Base-by-base conservation (phyloP, 2,888 invertebrate genomes). In the Sussaba pulchella region DNA sequence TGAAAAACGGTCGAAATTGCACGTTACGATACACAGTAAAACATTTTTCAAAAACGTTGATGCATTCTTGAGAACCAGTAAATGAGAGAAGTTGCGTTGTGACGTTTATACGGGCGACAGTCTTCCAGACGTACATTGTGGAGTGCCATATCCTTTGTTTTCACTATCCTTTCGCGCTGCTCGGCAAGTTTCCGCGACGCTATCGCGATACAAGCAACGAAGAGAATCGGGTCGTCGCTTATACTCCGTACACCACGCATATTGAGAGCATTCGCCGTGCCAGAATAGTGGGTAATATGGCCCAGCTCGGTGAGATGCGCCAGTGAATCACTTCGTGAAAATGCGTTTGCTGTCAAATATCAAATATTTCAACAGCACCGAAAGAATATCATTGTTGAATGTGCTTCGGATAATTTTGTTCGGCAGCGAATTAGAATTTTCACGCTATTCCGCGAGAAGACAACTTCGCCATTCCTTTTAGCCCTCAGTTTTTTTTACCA, bases 121-220 rank as follows among this genome's bases (percentile, higher is more conserved):
- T 81, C 81, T 80, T 76, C 71, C 79, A 78, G 74, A 76, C 75
- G 80, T 24, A 61, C 78, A 81, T 82, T 63, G 61, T 66, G n/a
- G 3, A 21, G 71, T 31, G 21, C 52, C 57, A 31, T 39, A 64
- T 71, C 71, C 64, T 77, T 64, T 79, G 57, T 57, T 57, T 57
- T 10, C 64, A 52, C 73, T 57, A 67, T 59, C 75, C 74, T 78
- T 72, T 50, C 45, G 41, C 54, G 41, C 14, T 59, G 39, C 70
- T 74, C 63, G 26, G 73, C 74, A 78, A 74, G 74, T 78, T 78
- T 74, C 41, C 52, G 59, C 24, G 69, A 14, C 59, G 50, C 41
- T 54, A 81, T 79, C 43, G 79, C 67, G 67, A 75, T 78, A 81
- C 21, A 64, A 63, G 69, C 26, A 36, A 57, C 57, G 69, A 57